Percentiles rank a stretch among this genome's conserved stretches.
These are phyloP conservation scores for Scyliorhinus canicula DNA, from an alignment of 2,797 vertebrate species.

Conservation along the genomic window DNA sequence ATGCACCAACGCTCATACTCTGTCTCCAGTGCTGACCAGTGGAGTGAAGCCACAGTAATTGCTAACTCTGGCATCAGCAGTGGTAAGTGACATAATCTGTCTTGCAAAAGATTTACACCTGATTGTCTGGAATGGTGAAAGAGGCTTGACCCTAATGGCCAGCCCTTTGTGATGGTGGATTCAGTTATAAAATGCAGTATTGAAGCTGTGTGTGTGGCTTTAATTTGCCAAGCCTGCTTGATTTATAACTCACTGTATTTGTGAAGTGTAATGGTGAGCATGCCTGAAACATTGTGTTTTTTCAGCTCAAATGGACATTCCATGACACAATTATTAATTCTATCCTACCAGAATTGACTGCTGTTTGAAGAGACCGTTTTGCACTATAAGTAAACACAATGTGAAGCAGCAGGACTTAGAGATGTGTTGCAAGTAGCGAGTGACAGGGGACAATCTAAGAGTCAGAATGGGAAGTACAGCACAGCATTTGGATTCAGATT, in stretches of 20 bases:
- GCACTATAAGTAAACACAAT: background rate
- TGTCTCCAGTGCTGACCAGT: slow-evolving; percentile 95
- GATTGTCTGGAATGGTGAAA: background rate
- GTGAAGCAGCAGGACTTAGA: background rate
- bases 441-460: background rate
- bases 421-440: background rate
- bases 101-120: background rate
- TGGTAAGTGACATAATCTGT: slow-evolving; percentile 63
- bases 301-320: background rate
- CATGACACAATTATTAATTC: background rate
- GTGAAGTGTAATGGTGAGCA: background rate
- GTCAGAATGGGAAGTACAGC: background rate
- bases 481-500: background rate
- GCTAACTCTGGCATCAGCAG: slow-evolving; percentile 93
- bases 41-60: slow-evolving; percentile 89
- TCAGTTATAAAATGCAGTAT: background rate
- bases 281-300: background rate
- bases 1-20: slow-evolving; percentile 95
- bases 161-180: background rate
- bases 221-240: background rate
- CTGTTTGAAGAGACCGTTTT: background rate
- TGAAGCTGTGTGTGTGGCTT: background rate
- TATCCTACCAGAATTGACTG: background rate
- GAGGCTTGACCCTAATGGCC: background rate
- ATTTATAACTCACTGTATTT: background rate